Evolutionary conservation across 2,888 invertebrate species (phyloP), one percentile per base, ranked within the genome.

Genomic region (Lissocephala sabroskyi): DNA sequence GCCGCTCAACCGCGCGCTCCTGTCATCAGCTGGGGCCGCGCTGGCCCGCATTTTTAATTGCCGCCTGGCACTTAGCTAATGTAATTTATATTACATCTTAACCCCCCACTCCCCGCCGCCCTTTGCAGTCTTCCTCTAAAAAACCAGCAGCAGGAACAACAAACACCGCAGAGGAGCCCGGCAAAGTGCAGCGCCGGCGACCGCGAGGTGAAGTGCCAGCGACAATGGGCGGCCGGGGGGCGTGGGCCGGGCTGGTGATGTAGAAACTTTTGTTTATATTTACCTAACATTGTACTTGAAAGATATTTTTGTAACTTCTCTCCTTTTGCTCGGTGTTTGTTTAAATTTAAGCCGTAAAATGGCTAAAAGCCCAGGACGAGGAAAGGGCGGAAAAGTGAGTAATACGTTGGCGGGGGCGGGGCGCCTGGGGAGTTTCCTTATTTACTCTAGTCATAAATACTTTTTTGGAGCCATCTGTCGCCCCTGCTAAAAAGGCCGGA

Each of bases 261-360:
- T 40, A 51, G 35, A 40, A 54, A 65, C 43, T 68, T 65, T 70
- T 79, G 79, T 80, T 78, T 79, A 74, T 79, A 65, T 78, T 80
- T 79, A 77, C 66, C 65, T 78, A 79, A 79, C 78, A 78, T 78
- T 78, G 78, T 80, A 78, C 80, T 79, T 78, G 80, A 80, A 73
- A 70, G 65, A 74, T 66, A 65, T 78, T 73, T 76, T 76, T 45
- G 63, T 65, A 55, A 59, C 33, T 16, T 23, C 33, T 16, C 47
- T 41, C 46, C 47, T 40, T 18, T 32, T 46, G 45, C 14, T 37
- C 16, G 7, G 32, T 45, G 73, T 63, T 75, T 73, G 76, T 78
- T 70, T 78, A 73, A 73, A 61, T 76, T 73, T 73, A 68, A 68
- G 74, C 74, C 52, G 65, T 76, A 68, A 63, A 57, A 46, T 55